Percentiles rank a stretch among this genome's conserved stretches.
phyloP scores from a whole-genome alignment of 2,888 invertebrate genomes.

The Plusia festucae region DNA sequence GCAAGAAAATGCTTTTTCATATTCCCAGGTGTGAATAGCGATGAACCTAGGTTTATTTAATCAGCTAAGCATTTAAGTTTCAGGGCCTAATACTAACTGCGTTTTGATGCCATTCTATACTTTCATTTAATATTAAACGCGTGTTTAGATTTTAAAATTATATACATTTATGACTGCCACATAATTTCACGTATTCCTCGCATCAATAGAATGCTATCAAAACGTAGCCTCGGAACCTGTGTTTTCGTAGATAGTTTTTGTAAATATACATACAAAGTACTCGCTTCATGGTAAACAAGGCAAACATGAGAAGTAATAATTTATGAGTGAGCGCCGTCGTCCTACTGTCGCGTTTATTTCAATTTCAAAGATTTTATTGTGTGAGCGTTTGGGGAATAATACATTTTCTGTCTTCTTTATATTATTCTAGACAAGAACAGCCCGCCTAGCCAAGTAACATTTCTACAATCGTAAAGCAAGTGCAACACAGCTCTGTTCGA shows the following conservation, averaged over 20 bases:
- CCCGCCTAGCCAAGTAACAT: too few relatives aligned
- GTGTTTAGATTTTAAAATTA: slow-evolving; percentile 44
- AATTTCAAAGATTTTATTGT: slow-evolving; percentile 11
- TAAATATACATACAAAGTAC: slow-evolving; percentile 45
- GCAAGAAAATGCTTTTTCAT: slow-evolving; percentile 68
- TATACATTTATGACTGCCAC: slow-evolving; percentile 21
- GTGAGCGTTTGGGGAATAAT: slow-evolving; percentile 6
- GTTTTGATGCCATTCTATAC: slow-evolving; percentile 50
- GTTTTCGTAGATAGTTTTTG: slow-evolving; percentile 38
- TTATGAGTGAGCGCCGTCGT: slow-evolving; percentile 28
- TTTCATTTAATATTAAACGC: slow-evolving; percentile 35
- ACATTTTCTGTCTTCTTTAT: slow-evolving; percentile 27
- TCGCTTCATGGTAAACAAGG: slow-evolving; percentile 25
- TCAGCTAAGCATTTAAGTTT: slow-evolving; percentile 57
- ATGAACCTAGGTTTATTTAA: slow-evolving; percentile 64
- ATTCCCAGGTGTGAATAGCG: slow-evolving; percentile 63
- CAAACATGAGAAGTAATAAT: slow-evolving; percentile 22
- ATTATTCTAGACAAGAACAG: slow-evolving; percentile 9
- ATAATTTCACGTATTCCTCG: slow-evolving; percentile 39
- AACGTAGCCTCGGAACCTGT: slow-evolving; percentile 33
- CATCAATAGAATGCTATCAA: slow-evolving; percentile 40
- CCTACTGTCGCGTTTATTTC: slow-evolving; percentile 11
- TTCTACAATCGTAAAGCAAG: too few relatives aligned
- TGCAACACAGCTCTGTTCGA: too few relatives aligned
- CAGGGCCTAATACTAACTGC: slow-evolving; percentile 67